Evolutionary conservation across 1,140 invertebrate genomes (phyloP).

Genomic region (Phymastichus coffea): DNA sequence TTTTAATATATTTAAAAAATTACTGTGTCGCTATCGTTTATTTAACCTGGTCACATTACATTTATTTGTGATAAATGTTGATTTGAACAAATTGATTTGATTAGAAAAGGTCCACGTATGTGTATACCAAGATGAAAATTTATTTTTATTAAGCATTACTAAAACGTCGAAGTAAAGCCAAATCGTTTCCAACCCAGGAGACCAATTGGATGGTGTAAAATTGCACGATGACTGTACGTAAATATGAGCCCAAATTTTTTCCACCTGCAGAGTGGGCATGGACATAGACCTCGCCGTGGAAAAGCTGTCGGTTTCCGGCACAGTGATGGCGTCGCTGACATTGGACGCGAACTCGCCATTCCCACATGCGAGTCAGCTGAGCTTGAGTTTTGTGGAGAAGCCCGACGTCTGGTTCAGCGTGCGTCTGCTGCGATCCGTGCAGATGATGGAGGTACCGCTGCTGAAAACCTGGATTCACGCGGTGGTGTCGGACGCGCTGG

Average conservation of each 20-base stretch:
- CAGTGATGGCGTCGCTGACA: slow-evolving; percentile 53
- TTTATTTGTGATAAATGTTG: too few species aligned
- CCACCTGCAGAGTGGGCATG: slow-evolving; percentile 50
- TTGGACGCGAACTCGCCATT: slow-evolving; percentile 59
- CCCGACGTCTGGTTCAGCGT: slow-evolving; percentile 63
- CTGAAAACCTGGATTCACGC: slow-evolving; percentile 63
- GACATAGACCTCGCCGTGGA: slow-evolving; percentile 57
- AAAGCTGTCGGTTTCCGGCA: slow-evolving; percentile 56
- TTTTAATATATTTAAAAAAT: too few species aligned
- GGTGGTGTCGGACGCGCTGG: slow-evolving; percentile 59
- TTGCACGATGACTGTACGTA: too few species aligned
- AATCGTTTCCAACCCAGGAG: too few species aligned
- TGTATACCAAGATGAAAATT: too few species aligned
- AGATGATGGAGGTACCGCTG: slow-evolving; percentile 61
- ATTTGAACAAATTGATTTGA: too few species aligned
- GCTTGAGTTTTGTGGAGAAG: slow-evolving; percentile 58
- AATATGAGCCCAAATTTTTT: neutral
- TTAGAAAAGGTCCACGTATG: too few species aligned
- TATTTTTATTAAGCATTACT: too few species aligned
- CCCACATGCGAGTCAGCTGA: slow-evolving; percentile 58
- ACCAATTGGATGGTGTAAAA: too few species aligned
- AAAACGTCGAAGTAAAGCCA: too few species aligned
- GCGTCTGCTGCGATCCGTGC: slow-evolving; percentile 53
- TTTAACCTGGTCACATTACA: too few species aligned
- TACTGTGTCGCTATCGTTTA: too few species aligned